These are phyloP conservation scores for Xenus cinereus DNA, from an alignment of 2,113 vertebrate species.

Conservation along the genomic window DNA sequence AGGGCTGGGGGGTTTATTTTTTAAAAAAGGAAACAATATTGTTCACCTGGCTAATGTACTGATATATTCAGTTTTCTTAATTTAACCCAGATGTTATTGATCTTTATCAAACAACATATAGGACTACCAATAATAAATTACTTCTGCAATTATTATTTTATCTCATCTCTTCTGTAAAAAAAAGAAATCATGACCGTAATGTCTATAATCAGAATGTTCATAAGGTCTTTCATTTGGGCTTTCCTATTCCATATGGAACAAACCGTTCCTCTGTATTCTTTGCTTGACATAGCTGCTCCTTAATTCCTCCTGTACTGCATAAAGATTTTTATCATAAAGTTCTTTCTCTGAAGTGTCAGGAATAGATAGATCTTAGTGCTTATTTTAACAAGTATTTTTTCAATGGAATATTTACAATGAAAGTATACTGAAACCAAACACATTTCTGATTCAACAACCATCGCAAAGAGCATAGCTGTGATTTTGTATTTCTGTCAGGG, in stretches of 20 bases:
- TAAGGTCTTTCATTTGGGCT: not conserved
- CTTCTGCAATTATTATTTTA: not conserved
- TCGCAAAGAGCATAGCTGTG: not conserved
- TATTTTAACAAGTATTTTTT: not conserved
- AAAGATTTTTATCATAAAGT: not conserved
- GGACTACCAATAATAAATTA: not conserved
- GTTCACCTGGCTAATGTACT: not conserved
- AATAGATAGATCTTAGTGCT: not conserved
- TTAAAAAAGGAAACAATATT: not conserved
- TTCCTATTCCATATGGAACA: not conserved
- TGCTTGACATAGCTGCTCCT: not conserved
- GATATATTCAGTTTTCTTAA: not conserved
- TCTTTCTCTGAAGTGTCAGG: not conserved
- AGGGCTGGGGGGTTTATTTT: not conserved
- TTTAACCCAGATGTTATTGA: not conserved
- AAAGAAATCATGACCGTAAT: not conserved
- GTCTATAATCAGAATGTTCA: not conserved
- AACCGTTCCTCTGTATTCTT: not conserved
- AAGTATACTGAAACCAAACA: not conserved
- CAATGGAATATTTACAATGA: not conserved
- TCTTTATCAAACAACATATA: not conserved
- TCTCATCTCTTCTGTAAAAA: not conserved
- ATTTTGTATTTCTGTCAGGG: not conserved
- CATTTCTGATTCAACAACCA: not conserved
- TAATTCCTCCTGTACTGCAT: not conserved